Evolutionary conservation across 2,888 invertebrate genomes (phyloP), one percentile per base, ranked within the genome.

Genomic region (Epistrophe eligans): DNA sequence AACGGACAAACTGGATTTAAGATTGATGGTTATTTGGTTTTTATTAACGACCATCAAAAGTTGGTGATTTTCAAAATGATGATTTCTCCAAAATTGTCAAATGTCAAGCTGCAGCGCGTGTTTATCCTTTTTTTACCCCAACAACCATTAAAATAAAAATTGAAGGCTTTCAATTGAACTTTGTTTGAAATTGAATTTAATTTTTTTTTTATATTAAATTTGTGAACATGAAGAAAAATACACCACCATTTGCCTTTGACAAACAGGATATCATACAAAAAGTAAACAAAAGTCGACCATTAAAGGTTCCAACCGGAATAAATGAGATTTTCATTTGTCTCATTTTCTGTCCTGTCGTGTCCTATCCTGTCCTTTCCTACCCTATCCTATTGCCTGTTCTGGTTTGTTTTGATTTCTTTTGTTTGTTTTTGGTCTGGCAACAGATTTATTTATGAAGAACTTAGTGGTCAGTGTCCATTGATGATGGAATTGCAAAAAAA

Each of bases 321-420:
- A 67, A 48, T 67, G 35, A 67, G 13, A 9, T 50, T 35, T 66
- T 8, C 35, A 35, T 66, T 66, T 48, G 45, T 11, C 7, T 66
- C 32, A 67, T 67, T 35, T n/a, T 48, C 45, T 28, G 13, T 45
- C 24, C 3, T 17, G 6, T 8, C 9, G 0, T 11, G 3, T 3
- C 24, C 3, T 24, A 3, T 24, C 24, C 24, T 24, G 24, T 1
- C n/a, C n/a, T n/a, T n/a, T n/a, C n/a, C n/a, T n/a, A n/a, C n/a
- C n/a, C n/a, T n/a, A n/a, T n/a, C n/a, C n/a, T n/a, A n/a, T n/a
- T n/a, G n/a, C n/a, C n/a, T 2, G 24, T 24, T 24, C 24, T 24
- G 24, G 24, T 66, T 32, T 32, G n/a, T 9, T 50, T 67, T 35
- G 28, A 13, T 50, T 67, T 50, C 11, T 35, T 35, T 50, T 19